Evolutionary conservation across 1,140 invertebrate genomes (phyloP).

Genomic region (Galleria mellonella): DNA sequence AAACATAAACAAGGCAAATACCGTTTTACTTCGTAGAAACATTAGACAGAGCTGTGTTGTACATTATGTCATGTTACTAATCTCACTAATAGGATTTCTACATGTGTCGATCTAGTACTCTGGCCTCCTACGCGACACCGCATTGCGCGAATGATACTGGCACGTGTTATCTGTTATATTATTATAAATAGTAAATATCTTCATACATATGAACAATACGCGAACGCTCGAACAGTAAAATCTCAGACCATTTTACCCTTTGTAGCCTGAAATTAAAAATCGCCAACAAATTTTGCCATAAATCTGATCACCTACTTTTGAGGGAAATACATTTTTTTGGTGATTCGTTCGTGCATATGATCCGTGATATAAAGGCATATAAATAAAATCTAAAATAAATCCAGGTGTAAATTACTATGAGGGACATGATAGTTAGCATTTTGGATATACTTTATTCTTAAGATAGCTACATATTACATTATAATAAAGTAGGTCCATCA

Average conservation of each 20-base stretch:
- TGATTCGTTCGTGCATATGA: too few species aligned
- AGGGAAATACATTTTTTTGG: too few species aligned
- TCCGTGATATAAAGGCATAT: too few species aligned
- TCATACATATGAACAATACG: too few species aligned
- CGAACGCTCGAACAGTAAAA: too few species aligned
- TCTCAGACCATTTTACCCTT: too few species aligned
- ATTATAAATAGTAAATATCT: neutral
- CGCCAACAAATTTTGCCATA: neutral
- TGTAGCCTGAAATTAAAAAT: neutral
- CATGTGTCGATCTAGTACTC: slow-evolving; percentile 5
- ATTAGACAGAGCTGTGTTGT: neutral
- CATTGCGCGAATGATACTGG: slow-evolving; percentile 3
- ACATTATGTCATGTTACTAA: slow-evolving; percentile 21
- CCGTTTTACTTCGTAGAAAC: neutral
- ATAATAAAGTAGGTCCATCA: too few species aligned
- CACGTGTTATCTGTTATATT: slow-evolving; percentile 21
- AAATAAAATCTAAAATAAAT: too few species aligned
- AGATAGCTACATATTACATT: too few species aligned
- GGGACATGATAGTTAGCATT: too few species aligned
- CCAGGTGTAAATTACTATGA: too few species aligned
- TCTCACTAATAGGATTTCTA: slow-evolving; percentile 27
- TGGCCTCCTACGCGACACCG: slow-evolving; percentile 4
- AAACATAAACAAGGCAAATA: slow-evolving; percentile 6
- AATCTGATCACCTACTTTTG: neutral
- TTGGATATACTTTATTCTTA: too few species aligned